Base-by-base conservation (phyloP, 1,140 invertebrate genomes). In the Drosophila melanica region DNA sequence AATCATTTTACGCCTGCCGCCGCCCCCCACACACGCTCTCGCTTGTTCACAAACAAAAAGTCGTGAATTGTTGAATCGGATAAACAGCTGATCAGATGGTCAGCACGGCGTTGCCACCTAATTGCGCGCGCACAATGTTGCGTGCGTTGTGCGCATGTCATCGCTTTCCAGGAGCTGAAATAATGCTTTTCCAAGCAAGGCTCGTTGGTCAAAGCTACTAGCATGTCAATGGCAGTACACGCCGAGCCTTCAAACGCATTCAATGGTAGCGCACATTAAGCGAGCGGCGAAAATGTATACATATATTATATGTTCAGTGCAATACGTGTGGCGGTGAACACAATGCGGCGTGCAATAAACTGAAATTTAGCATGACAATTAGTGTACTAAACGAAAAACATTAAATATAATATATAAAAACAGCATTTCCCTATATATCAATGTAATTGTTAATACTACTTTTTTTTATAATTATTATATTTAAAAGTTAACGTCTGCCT, bases 241-340 rank as follows among this genome's bases (percentile, higher is more conserved):
- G 84, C 75, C 71, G 82, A 87, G 82, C 79, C 76, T 87, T 86
- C 84, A 69, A 75, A 81, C 82, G 75, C 65, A 50, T 50, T 18
- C 50, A 69, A 51, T 58, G 20, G 44, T 12, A 48, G 51, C 70
- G 65, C 70, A 65, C 65, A 67, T 62, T 48, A 63, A 51, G 80
- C 18, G 35, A 18, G 45, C 68, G 58, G 60, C 48, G 39, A 33
- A 41, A 41, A 57, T 41, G 41, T 33, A 27, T 41, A 68, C 30
- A 33, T 33, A 60, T 50, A 57, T 57, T 47, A 14, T 55, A 12
- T 2, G 16, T 10, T 37, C 4, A 35, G 54, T 50, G 57, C 41
- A 57, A 9, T 10, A 45, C 45, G 35, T n/a, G 33, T 16, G 37
- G 30, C 35, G 30, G 11, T 27, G 42, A 16, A 10, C 35, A 7